These are phyloP conservation scores for Macrobrachium nipponense DNA, from an alignment of 1,140 invertebrate species.

Conservation along the genomic window DNA sequence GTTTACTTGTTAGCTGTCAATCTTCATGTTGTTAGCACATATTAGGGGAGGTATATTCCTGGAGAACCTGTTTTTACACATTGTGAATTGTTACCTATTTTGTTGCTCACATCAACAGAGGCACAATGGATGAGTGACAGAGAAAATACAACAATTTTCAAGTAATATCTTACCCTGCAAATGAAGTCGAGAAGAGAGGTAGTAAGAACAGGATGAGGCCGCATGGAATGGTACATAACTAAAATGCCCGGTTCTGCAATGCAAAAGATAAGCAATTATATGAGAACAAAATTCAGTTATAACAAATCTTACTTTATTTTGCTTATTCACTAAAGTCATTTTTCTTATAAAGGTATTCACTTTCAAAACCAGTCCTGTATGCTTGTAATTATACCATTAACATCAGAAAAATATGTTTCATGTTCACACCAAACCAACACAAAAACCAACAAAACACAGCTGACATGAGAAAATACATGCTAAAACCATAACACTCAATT, in stretches of 20 bases:
- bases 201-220: constrained; percentile 94
- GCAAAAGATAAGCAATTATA: constrained; percentile 63
- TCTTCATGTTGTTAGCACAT: too few species aligned
- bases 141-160: too few species aligned
- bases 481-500: not conserved
- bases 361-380: too few species aligned
- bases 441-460: not conserved
- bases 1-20: too few species aligned
- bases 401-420: not conserved
- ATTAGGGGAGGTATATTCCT: too few species aligned
- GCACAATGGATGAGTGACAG: too few species aligned
- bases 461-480: not conserved
- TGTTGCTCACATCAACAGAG: too few species aligned
- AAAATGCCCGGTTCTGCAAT: constrained; percentile 91
- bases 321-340: too few species aligned
- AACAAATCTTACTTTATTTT: not conserved
- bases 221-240: constrained; percentile 97
- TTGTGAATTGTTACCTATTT: too few species aligned
- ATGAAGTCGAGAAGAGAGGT: constrained; percentile 95
- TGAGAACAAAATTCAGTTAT: not conserved
- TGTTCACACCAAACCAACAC: not conserved
- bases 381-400: not conserved
- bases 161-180: constrained; percentile 77
- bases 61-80: too few species aligned
- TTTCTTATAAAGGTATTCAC: too few species aligned